Evolutionary conservation across 2,888 invertebrate species (phyloP).

Genomic region (Heliconius charithonia): DNA sequence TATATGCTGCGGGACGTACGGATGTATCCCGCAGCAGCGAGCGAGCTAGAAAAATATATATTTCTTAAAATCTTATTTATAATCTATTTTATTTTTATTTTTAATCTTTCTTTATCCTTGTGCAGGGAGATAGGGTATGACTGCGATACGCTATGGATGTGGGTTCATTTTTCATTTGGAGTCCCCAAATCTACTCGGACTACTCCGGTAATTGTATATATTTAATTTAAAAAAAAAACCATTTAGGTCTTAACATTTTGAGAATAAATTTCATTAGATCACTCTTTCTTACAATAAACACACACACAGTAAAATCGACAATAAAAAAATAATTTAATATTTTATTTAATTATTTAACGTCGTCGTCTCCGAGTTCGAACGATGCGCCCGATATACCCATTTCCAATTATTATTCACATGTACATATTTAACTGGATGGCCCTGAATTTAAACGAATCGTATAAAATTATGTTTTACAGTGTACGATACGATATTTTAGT

Average conservation of each 20-base stretch:
- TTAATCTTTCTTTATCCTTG: too few relatives aligned
- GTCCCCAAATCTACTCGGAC: too few relatives aligned
- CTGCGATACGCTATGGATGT: too few relatives aligned
- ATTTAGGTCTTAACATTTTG: not conserved
- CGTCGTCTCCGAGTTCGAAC: constrained; percentile 12
- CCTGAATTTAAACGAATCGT: constrained; percentile 58
- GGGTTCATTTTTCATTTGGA: too few relatives aligned
- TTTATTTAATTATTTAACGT: not conserved
- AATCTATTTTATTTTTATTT: too few relatives aligned
- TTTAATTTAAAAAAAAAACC: too few relatives aligned
- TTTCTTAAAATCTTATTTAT: too few relatives aligned
- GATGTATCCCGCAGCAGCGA: too few relatives aligned
- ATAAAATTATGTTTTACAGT: constrained; percentile 35
- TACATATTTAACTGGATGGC: constrained; percentile 56
- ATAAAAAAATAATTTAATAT: not conserved
- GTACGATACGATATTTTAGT: constrained; percentile 30
- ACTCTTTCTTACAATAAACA: not conserved
- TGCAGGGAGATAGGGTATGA: too few relatives aligned
- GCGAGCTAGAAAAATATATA: too few relatives aligned
- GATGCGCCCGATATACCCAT: constrained; percentile 55
- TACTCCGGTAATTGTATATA: too few relatives aligned
- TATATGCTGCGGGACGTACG: too few relatives aligned
- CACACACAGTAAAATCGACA: not conserved
- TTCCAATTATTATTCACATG: constrained; percentile 58
- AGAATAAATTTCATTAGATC: not conserved